Conservation (phyloP, 2,113 vertebrate genomes). For the Pachyramphus minor region DNA sequence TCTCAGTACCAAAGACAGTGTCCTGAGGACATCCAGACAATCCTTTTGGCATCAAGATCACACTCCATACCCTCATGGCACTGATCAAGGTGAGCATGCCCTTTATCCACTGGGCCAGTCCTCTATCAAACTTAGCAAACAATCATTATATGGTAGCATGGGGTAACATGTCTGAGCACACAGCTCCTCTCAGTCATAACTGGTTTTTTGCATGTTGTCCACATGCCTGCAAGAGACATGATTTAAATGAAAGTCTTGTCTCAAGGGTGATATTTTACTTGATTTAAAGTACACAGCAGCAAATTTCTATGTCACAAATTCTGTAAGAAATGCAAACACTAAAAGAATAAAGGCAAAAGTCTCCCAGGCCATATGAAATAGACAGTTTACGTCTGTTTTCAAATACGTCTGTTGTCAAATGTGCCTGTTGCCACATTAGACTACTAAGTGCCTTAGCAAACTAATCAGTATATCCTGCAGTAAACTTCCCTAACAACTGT, state of each 20-base stretch:
- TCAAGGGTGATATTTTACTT: not conserved
- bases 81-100: not conserved
- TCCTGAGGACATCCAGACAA: not conserved
- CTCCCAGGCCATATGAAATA: not conserved
- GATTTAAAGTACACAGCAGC: not conserved
- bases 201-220: not conserved
- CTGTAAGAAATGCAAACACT: not conserved
- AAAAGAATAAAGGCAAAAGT: not conserved
- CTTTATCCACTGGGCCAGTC: not conserved
- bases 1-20: not conserved
- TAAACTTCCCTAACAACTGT: not conserved
- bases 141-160: not conserved
- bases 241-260: not conserved
- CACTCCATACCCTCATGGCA: not conserved
- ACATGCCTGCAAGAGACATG: not conserved
- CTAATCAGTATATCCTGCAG: not conserved
- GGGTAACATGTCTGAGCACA: accelerated
- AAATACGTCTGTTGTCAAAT: too few relatives aligned
- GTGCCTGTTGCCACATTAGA: not conserved
- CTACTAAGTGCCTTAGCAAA: not conserved
- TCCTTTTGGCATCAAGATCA: not conserved
- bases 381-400: too few relatives aligned
- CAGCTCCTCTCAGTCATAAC: not conserved
- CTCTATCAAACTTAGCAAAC: not conserved
- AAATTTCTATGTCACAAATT: not conserved